These are phyloP conservation scores for Adelges cooleyi DNA, from an alignment of 1,140 invertebrate species.

Conservation along the genomic window DNA sequence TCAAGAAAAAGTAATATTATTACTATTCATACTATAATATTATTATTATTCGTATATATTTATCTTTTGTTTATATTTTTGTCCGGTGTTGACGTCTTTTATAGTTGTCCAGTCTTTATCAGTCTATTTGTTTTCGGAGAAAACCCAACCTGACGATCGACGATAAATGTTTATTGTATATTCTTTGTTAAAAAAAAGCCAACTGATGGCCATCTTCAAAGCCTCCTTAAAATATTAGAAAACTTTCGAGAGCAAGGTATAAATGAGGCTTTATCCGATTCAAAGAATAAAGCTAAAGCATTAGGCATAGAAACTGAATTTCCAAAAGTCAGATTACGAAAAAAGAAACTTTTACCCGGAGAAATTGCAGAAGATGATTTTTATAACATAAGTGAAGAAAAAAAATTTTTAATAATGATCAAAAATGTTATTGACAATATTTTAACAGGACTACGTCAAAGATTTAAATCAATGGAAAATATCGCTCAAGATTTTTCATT, in stretches of 20 bases:
- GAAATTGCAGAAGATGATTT: neutral
- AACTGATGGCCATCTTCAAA: neutral
- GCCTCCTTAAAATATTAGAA: neutral
- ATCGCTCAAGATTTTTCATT: neutral
- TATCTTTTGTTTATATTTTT: no score
- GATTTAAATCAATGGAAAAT: conserved; percentile 15
- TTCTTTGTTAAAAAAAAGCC: no score
- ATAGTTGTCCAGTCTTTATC: no score
- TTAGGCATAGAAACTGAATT: neutral
- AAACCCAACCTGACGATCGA: no score
- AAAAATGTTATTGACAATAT: neutral
- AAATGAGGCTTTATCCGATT: neutral
- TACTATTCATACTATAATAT: no score
- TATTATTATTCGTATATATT: no score
- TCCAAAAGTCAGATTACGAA: neutral
- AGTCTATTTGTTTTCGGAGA: no score
- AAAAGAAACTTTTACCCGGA: neutral
- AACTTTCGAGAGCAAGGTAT: neutral
- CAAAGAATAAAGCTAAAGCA: neutral
- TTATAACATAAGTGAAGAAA: neutral
- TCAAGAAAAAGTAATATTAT: no score
- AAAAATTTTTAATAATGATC: neutral
- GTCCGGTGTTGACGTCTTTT: no score
- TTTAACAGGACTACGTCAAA: neutral
- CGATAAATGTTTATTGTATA: no score